Conservation (phyloP, 2,797 vertebrate species). For the Platalea minor region DNA sequence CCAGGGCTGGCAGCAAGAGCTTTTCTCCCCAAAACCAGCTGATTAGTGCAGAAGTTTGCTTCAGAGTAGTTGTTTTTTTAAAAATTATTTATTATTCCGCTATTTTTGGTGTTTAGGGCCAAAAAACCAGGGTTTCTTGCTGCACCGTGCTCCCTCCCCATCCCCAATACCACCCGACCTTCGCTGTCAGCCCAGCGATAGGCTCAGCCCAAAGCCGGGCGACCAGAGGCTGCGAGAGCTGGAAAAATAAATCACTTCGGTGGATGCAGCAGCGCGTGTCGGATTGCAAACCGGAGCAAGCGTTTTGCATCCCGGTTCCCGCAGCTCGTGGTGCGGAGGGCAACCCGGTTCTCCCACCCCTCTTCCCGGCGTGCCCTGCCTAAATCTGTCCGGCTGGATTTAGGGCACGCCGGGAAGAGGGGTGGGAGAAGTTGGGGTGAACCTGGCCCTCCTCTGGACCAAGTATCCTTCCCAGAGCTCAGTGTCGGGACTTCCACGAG, state of each 20-base stretch:
- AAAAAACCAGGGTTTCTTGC: background rate
- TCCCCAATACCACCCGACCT: background rate
- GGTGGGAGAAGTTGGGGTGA: background rate
- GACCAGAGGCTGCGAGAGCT: background rate
- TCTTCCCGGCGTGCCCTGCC: background rate
- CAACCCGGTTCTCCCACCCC: background rate
- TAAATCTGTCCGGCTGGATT: background rate
- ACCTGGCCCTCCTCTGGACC: background rate
- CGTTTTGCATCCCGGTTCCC: background rate
- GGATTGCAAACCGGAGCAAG: background rate
- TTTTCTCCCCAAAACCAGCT: background rate
- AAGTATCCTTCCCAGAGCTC: background rate
- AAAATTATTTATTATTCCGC: background rate
- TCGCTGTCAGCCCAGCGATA: fast-evolving
- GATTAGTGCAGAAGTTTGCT: background rate
- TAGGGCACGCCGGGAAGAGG: background rate
- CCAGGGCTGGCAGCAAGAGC: background rate
- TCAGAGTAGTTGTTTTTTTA: background rate
- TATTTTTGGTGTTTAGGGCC: background rate
- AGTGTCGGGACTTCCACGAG: background rate
- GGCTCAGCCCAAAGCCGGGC: background rate
- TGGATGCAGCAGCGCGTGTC: fast-evolving
- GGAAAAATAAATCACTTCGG: background rate
- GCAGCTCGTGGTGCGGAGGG: background rate
- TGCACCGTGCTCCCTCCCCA: background rate